Percentiles rank a stretch among this genome's conserved stretches.
Evolutionary conservation across 1,140 invertebrate genomes (phyloP).

Genomic region (Aphelenchoides fujianensis): DNA sequence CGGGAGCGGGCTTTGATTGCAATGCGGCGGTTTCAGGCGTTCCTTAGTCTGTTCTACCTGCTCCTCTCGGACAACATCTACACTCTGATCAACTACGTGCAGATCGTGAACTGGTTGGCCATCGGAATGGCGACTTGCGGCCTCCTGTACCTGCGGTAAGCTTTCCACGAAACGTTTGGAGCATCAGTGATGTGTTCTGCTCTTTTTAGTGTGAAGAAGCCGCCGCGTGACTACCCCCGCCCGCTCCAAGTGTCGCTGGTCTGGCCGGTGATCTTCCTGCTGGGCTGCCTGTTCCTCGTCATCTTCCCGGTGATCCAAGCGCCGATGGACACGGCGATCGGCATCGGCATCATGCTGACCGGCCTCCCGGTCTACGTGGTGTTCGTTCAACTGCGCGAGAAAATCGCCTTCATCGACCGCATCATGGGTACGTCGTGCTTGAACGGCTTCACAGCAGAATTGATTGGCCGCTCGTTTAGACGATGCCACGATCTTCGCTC

Average conservation of each 20-base stretch:
- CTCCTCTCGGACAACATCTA: slow-evolving; percentile 80
- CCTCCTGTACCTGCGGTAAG: slow-evolving; percentile 83
- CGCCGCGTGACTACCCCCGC: slow-evolving; percentile 45
- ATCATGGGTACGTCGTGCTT: slow-evolving; percentile 35
- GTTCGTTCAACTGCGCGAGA: slow-evolving; percentile 67
- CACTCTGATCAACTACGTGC: slow-evolving; percentile 92
- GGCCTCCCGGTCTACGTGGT: slow-evolving; percentile 82
- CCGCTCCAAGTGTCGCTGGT: slow-evolving; percentile 64
- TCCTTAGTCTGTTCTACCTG: slow-evolving; percentile 75
- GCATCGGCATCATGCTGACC: slow-evolving; percentile 78
- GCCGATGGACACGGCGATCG: slow-evolving; percentile 83
- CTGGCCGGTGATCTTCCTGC: slow-evolving; percentile 84
- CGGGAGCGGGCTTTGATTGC: not conserved
- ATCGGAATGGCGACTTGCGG: slow-evolving; percentile 92
- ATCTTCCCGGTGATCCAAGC: slow-evolving; percentile 89
- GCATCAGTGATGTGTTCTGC: slow-evolving; percentile 69
- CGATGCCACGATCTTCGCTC: slow-evolving; percentile 39
- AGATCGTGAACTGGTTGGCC: slow-evolving; percentile 96
- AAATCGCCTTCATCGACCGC: slow-evolving; percentile 28
- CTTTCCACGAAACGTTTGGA: slow-evolving; percentile 77
- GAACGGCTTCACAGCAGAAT: slow-evolving; percentile 15
- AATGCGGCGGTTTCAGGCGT: slow-evolving; percentile 69
- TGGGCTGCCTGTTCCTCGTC: slow-evolving; percentile 85
- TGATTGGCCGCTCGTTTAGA: slow-evolving; percentile 22
- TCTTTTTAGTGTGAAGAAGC: slow-evolving; percentile 38